A percentile compares a stretch with the other conserved stretches of the same genome.
These are phyloP conservation scores for Uloborus diversus DNA, from an alignment of 1,140 invertebrate species.

Conservation along the genomic window DNA sequence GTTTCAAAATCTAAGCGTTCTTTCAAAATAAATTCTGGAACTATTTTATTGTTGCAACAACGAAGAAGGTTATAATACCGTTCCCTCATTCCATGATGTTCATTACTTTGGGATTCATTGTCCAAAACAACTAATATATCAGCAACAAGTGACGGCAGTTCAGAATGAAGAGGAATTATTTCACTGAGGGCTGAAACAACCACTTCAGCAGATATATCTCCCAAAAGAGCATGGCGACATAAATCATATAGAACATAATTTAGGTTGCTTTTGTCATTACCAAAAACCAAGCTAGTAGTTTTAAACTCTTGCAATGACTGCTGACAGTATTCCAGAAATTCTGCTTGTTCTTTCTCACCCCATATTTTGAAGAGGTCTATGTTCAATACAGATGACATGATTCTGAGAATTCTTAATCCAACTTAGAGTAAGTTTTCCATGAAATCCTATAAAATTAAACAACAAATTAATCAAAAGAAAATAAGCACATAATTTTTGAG, in stretches of 20 bases:
- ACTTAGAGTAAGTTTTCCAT: neutral
- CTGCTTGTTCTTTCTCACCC: constrained; percentile 22
- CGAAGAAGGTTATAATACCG: constrained; percentile 21
- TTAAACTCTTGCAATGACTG: neutral
- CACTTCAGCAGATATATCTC: constrained; percentile 13
- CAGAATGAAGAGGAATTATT: constrained; percentile 21
- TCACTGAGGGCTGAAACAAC: constrained; percentile 30
- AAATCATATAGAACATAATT: constrained; percentile 26
- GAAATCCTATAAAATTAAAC: too few relatives aligned
- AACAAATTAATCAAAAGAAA: too few relatives aligned
- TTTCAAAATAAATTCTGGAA: constrained; percentile 86
- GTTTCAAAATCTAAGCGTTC: constrained; percentile 94
- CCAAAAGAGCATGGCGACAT: neutral
- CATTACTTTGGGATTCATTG: constrained; percentile 17
- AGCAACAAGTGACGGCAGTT: constrained; percentile 30
- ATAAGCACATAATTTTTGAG: too few relatives aligned
- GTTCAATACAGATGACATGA: neutral
- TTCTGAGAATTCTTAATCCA: neutral
- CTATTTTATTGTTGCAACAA: constrained; percentile 68
- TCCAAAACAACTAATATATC: constrained; percentile 34
- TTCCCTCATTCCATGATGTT: neutral
- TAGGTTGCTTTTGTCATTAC: neutral
- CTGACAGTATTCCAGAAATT: constrained; percentile 23
- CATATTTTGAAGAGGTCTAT: constrained; percentile 28
- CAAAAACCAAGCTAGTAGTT: neutral